Base-by-base conservation (phyloP, 2,797 vertebrate genomes). In the Malurus leucopterus region DNA sequence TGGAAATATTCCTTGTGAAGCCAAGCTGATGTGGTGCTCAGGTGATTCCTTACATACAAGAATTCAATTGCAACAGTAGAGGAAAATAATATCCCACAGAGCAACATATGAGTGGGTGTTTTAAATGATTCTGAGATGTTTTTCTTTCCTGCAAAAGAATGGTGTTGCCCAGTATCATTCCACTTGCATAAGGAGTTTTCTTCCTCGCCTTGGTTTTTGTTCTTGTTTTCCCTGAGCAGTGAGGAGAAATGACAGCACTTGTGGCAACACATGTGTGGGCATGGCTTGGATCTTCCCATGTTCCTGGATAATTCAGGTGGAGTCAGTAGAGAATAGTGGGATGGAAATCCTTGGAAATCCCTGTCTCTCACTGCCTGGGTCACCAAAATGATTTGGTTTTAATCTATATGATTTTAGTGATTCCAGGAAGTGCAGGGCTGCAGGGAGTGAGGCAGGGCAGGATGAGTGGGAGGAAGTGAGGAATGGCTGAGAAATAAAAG, bases 211-310 rank as follows among this genome's bases (percentile, higher is more conserved):
- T 32, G 1, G 34, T 41, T 85, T 88, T 64, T n/a, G 8, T 29
- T 61, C 21, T 71, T 61, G 44, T 13, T 80, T 72, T 34, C 17
- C 18, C 11, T 55, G 26, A 30, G 27, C 7, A 0, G 6, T 1
- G 3, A 61, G 32, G 27, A 77, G 36, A 26, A 55, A 34, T 41
- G 32, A 22, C 40, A 27, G 15, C 26, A 13, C 15, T 34, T 49
- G 40, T 43, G 80, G 24, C 32, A 50, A 15, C 1, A 1, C 0
- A 1, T 21, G 24, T 6, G 5, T 13, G 13, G 74, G 2, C 20
- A 17, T 3, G 3, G 6, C 21, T 57, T 0, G 0, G 57, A 43
- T 61, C 32, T 61, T 65, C 23, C 34, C 2, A 0, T 44, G 53
- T 75, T 83, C 72, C 53, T 34, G 70, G 53, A 12, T 70, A 69